phyloP scores from a whole-genome alignment of 2,888 invertebrate genomes.

The Lissonota sp. region DNA sequence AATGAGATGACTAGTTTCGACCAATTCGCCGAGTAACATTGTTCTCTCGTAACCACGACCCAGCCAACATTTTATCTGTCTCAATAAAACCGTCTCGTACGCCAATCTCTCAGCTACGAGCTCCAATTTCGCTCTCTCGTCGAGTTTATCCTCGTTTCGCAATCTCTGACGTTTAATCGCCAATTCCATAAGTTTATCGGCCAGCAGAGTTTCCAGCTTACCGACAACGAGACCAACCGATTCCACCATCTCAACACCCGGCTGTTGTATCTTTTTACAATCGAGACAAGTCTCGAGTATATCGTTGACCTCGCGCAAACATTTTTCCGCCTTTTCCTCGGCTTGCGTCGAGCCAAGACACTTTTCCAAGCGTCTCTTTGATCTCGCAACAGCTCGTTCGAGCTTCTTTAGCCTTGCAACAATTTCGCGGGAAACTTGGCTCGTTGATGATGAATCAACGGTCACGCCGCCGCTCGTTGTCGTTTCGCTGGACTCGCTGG shows the following conservation, averaged over 20 bases:
- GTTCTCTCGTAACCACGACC: conserved; percentile 74
- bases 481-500: conserved; percentile 79
- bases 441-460: conserved; percentile 64
- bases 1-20: conserved; percentile 91
- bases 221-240: conserved; percentile 79
- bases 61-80: conserved; percentile 80
- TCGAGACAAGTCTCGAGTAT: conserved; percentile 79
- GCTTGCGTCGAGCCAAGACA: conserved; percentile 79
- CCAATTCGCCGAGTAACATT: conserved; percentile 85
- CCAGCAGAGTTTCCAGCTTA: conserved; percentile 87
- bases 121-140: conserved; percentile 88
- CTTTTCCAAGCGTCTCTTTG: conserved; percentile 79
- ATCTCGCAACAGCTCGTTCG: conserved; percentile 77
- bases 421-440: conserved; percentile 76
- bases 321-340: conserved; percentile 80
- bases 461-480: conserved; percentile 68
- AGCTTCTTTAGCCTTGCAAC: conserved; percentile 76
- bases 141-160: conserved; percentile 88
- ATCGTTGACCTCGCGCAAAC: conserved; percentile 80
- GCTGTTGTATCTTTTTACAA: conserved; percentile 75
- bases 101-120: conserved; percentile 92
- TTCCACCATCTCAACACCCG: conserved; percentile 74
- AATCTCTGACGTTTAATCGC: conserved; percentile 88
- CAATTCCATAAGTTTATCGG: conserved; percentile 89
- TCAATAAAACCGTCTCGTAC: conserved; percentile 90